Evolutionary conservation across 2,888 invertebrate species (phyloP).

Genomic region (Hirtodrosophila alboralis): DNA sequence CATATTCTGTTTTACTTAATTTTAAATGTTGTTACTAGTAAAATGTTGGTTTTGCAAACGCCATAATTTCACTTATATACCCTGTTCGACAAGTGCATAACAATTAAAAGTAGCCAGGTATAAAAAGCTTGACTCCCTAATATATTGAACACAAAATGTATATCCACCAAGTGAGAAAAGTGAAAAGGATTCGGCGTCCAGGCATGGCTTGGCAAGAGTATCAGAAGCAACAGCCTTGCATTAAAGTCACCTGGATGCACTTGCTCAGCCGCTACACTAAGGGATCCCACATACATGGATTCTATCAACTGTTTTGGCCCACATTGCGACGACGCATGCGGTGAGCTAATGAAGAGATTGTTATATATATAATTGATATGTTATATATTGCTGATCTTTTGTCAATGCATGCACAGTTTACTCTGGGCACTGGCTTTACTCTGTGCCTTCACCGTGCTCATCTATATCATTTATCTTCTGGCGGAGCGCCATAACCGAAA

Average conservation of each 20-base stretch:
- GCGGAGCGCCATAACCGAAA: slow-evolving; percentile 66
- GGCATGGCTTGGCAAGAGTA: slow-evolving; percentile 20
- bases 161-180: slow-evolving; percentile 6
- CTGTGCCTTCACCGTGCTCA: slow-evolving; percentile 63
- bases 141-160: slow-evolving; percentile 33
- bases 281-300: slow-evolving; percentile 62
- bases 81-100: background rate
- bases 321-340: slow-evolving; percentile 59
- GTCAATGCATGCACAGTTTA: slow-evolving; percentile 52
- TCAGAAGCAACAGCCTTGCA: background rate
- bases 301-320: slow-evolving; percentile 60
- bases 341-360: slow-evolving; percentile 36
- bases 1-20: no score
- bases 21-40: background rate
- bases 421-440: slow-evolving; percentile 72
- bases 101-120: slow-evolving; percentile 5
- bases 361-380: no score
- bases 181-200: slow-evolving; percentile 8
- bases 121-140: slow-evolving; percentile 25
- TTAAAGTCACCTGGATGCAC: slow-evolving; percentile 38
- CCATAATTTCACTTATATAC: background rate
- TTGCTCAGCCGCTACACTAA: slow-evolving; percentile 39
- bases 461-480: slow-evolving; percentile 69
- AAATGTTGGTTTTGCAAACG: background rate
- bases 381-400: no score